Conservation (phyloP, 2,888 invertebrate genomes). For the Chaitophorus viminalis region DNA sequence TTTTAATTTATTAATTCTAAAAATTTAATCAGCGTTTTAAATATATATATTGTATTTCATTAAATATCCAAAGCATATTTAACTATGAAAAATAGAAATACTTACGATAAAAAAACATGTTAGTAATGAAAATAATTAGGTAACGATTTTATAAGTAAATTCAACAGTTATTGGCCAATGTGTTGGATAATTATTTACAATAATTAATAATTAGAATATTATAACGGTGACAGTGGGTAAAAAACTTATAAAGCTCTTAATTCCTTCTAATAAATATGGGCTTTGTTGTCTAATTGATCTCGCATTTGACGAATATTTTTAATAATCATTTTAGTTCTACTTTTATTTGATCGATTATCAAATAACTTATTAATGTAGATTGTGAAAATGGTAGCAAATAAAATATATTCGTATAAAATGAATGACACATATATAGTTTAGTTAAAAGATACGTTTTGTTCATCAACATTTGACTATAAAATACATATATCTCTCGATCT, state of each 20-base stretch:
- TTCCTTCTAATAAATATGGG: not conserved
- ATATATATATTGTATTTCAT: no score
- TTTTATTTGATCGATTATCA: constrained; percentile 4
- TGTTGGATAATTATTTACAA: not conserved
- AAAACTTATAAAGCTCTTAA: constrained; percentile 1
- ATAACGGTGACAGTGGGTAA: constrained; percentile 35
- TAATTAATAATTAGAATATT: not conserved
- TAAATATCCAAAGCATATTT: no score
- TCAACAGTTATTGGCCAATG: not conserved
- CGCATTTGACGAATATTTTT: not conserved
- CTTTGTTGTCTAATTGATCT: not conserved
- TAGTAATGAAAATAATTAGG: not conserved
- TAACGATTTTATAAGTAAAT: not conserved
- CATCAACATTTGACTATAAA: not conserved
- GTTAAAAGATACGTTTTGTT: not conserved
- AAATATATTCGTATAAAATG: not conserved
- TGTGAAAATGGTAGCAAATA: not conserved
- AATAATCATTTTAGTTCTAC: not conserved
- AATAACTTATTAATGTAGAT: not conserved
- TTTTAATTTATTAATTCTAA: no score
- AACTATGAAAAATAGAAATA: no score
- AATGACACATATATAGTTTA: not conserved
- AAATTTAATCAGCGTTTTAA: no score
- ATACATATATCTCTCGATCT: not conserved
- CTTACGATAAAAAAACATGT: no score